A percentile compares a stretch with the other conserved stretches of the same genome.
Conservation (phyloP, 2,113 vertebrate species). For the Pollachius pollachius region DNA sequence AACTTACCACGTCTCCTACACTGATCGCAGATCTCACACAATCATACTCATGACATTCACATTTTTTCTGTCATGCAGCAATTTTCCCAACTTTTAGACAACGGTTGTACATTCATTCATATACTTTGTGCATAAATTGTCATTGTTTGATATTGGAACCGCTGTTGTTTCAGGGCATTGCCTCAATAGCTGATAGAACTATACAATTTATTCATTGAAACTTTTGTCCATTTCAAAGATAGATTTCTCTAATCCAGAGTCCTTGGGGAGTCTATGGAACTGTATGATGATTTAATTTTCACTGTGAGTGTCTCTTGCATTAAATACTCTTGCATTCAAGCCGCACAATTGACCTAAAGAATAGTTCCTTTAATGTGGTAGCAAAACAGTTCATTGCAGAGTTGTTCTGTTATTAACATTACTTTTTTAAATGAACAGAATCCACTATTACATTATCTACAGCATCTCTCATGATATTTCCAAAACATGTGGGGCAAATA, state of each 20-base stretch:
- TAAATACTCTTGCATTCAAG: slow-evolving; percentile 67
- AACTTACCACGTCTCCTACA: slow-evolving; percentile 19
- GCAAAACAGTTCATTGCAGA: slow-evolving; percentile 40
- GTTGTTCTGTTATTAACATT: neutral
- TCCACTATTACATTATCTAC: too few relatives aligned
- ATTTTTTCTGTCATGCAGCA: slow-evolving; percentile 19
- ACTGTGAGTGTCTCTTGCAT: slow-evolving; percentile 47
- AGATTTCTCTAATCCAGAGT: slow-evolving; percentile 60
- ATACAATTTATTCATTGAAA: slow-evolving; percentile 68
- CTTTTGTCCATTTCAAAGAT: slow-evolving; percentile 61
- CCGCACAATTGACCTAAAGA: slow-evolving; percentile 55
- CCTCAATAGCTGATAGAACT: slow-evolving; percentile 25
- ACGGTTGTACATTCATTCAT: neutral
- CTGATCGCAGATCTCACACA: slow-evolving; percentile 22
- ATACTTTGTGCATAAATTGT: slow-evolving; percentile 12
- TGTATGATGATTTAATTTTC: slow-evolving; percentile 76
- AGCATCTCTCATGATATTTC: too few relatives aligned
- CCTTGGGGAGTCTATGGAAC: slow-evolving; percentile 38
- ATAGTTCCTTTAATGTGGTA: slow-evolving; percentile 43
- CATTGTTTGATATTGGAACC: slow-evolving; percentile 15
- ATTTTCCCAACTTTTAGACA: neutral
- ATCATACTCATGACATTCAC: slow-evolving; percentile 27
- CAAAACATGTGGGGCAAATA: too few relatives aligned
- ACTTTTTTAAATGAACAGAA: slow-evolving; percentile 6
- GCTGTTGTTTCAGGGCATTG: slow-evolving; percentile 19